Base-by-base conservation (phyloP, 2,113 vertebrate species). In the Serilophus lunatus region DNA sequence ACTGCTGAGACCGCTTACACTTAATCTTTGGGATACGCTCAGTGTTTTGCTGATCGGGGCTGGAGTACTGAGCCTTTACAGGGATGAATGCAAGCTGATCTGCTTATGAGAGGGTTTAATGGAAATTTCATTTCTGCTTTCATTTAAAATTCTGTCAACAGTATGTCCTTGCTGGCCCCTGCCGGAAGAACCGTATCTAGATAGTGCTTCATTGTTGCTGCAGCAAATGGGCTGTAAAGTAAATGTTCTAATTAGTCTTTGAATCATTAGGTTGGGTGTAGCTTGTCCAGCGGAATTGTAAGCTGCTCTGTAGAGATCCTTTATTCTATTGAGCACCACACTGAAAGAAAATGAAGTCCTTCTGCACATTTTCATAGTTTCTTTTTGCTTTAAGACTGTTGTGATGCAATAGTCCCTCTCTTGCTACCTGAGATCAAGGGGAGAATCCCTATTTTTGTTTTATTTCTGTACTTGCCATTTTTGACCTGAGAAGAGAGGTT, bases 211-310 rank as follows among this genome's bases (percentile, higher is more conserved):
- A 75, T 93, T 94, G 82, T 94, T 96, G 88, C 71, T 83, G 93
- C 56, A 94, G 90, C 86, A 97, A 97, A 97, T 97, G 93, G 72
- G 47, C 79, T 25, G 40, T 94, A 92, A 96, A 95, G 71, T 95
- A 95, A 95, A 90, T 92, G 90, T 90, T 78, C 64, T 96, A 93
- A 96, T 96, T 94, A 94, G 76, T 81, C 85, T 94, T 80, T 88
- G 92, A 94, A 44, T 93, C 85, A 88, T 94, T 92, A 93, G 79
- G 51, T 66, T 88, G 76, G 60, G 53, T 75, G 82, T 60, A 83
- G 51, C 51, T 80, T 81, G 47, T 94, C 79, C 20, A 1, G 77
- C 1, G 0, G 72, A 69, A 66, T 44, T 40, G 33, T 56, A 38
- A 87, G 28, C 56, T 74, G 70, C 26, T 59, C 31, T n/a, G 42